These are phyloP conservation scores for Coenonympha arcania DNA, from an alignment of 2,888 invertebrate species.

Conservation along the genomic window DNA sequence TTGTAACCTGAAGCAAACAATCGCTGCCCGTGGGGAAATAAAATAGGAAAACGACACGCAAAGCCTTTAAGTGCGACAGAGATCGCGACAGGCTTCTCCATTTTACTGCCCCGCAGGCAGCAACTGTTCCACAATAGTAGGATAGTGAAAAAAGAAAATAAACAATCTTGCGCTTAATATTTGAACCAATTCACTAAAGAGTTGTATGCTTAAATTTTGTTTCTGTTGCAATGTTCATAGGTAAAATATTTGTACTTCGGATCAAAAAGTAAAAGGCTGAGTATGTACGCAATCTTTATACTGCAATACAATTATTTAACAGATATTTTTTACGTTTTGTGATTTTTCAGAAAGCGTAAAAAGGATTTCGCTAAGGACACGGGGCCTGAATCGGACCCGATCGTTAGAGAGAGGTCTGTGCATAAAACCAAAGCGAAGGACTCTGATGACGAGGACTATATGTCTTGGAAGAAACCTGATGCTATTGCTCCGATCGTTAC, in stretches of 20 bases:
- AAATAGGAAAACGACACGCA: too few species aligned
- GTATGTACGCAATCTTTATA: conserved; percentile 11
- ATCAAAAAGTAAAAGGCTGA: conserved; percentile 16
- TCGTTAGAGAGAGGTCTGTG: conserved; percentile 46
- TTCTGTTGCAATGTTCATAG: not conserved
- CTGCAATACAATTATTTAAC: not conserved
- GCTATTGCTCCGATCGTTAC: conserved; percentile 58
- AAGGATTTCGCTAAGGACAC: conserved; percentile 57
- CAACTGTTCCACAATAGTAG: too few species aligned
- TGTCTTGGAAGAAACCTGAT: conserved; percentile 66
- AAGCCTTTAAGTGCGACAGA: too few species aligned
- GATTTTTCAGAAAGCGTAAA: conserved; percentile 58
- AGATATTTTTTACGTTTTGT: not conserved
- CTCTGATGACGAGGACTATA: conserved; percentile 68
- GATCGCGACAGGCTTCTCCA: too few species aligned
- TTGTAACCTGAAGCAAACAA: too few species aligned
- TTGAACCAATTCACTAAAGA: not conserved
- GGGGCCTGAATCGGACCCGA: conserved; percentile 43
- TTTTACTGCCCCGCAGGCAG: too few species aligned
- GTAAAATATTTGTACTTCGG: conserved; percentile 4
- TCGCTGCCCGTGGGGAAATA: too few species aligned
- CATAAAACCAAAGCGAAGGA: conserved; percentile 61
- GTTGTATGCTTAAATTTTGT: not conserved
- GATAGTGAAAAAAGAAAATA: not conserved
- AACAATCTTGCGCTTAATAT: not conserved